Base-by-base conservation (phyloP, 2,888 invertebrate species). In the Napeogenes sylphis region DNA sequence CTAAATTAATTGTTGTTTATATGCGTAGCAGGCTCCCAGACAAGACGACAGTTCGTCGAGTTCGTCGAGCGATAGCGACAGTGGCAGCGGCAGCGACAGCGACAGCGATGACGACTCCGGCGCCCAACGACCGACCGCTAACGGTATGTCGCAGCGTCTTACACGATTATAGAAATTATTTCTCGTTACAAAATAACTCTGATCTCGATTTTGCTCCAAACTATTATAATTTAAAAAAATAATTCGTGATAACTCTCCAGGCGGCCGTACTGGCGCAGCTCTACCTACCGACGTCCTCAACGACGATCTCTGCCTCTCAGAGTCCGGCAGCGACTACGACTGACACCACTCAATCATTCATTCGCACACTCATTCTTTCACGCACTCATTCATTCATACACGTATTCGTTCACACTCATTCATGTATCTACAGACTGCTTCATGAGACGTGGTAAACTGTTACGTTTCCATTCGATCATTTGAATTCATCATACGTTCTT, bases 261-360 rank as follows among this genome's bases (percentile, higher is more conserved):
- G 78, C 84, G 85, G 84, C 65, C 75, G 66, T n/a, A 70, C 75
- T 3, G 70, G 72, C 58, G 78, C 85, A 2, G 78, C 91, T 45
- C 84, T 93, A 79, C 92, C 93, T 14, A 91, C 92, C 74, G 93
- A 94, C 85, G 90, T 95, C 66, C 92, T 97, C 73, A 95, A 94
- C 78, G 95, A 96, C 79, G 97, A 97, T 86, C 92, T 97, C 76
- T 95, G 96, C 90, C 92, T 97, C 76, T 97, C 96, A 58, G 96
- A 96, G 90, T 95, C 96, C 47, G 96, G 95, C 78, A 95, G 95
- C 75, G 96, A 96, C 83, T 93, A 92, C 64, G 93, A 94, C 90
- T 93, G 92, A 92, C 87, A 82, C 75, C 73, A 74, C 75, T 74
- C 70, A 61, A 68, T 70, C 65, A 63, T 56, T 66, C 70, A 73